Evolutionary conservation across 2,888 invertebrate genomes (phyloP), one percentile per base, ranked within the genome.

Genomic region (Patella ulyssiponensis): DNA sequence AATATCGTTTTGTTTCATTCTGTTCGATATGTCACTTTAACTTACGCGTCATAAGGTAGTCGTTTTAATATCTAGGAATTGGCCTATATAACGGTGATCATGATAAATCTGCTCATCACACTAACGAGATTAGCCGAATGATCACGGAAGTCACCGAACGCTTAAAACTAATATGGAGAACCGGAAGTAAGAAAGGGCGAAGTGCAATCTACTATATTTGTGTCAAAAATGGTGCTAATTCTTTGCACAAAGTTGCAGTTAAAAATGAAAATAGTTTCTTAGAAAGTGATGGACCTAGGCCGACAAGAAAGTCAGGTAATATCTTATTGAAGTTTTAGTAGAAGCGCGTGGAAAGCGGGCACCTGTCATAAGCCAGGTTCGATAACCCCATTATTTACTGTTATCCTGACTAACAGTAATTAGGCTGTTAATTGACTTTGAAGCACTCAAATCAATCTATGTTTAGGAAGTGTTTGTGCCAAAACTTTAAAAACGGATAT

Each of bases 281-380:
- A 80, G 71, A 71, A 71, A 79, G 85, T 81, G 79, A 88, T 88
- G 88, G 88, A 87, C 84, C 76, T 85, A 78, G 86, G 78, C 77
- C 85, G 83, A 73, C 84, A 83, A 78, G 87, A 87, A 77, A 83
- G 82, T 82, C 87, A 87, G 86, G 87, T 86, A 80, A 73, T 58
- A 71, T 44, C 7, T 44, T 44, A 9, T 44, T 44, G 9, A 44
- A 44, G 44, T 44, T 44, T 44, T 44, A 44, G 44, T 44, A 44
- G 44, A 44, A 44, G 9, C 44, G 44, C 44, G 23, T 23, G 23
- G 64, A 23, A 23, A 64, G 23, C 64, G 20, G 20, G 64, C 64
- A 64, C 64, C 64, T 64, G 64, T 64, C 64, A 64, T 14, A 23
- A 23, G 3, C 20, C 20, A 58, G 64, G 64, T 9, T 64, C 64